These are phyloP conservation scores for Eupsilia transversa DNA, from an alignment of 2,888 invertebrate genomes.

Conservation along the genomic window DNA sequence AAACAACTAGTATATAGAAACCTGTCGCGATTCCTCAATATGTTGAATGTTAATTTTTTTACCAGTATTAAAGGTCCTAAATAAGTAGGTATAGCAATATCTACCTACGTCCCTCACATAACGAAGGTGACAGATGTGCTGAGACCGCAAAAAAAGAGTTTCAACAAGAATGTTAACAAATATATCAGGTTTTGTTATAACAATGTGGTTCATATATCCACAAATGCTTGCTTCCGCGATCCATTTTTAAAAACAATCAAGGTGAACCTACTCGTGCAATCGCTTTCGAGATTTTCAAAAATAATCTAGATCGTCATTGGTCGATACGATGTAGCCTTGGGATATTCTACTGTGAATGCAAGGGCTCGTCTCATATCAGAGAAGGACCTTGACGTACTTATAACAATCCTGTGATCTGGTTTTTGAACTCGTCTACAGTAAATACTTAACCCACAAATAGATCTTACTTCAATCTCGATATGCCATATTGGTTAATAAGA, in stretches of 20 bases:
- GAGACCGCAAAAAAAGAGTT: conserved; percentile 8
- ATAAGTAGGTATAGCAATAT: neutral
- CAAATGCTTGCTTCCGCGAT: conserved; percentile 27
- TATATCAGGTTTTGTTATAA: conserved; percentile 25
- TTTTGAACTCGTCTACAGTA: conserved; percentile 1
- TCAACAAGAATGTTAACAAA: conserved; percentile 13
- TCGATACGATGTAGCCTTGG: conserved; percentile 18
- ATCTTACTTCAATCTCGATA: neutral
- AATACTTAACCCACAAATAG: conserved; percentile 3
- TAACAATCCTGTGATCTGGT: conserved; percentile 18
- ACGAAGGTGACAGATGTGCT: conserved; percentile 13
- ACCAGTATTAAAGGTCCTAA: conserved; percentile 5
- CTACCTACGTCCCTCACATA: neutral
- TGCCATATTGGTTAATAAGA: neutral
- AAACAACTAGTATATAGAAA: neutral
- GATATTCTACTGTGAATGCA: conserved; percentile 8
- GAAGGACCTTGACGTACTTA: conserved; percentile 2
- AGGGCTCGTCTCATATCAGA: conserved; percentile 9
- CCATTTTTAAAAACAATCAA: conserved; percentile 24
- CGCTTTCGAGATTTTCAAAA: neutral
- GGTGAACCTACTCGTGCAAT: neutral
- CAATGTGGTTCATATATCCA: conserved; percentile 4
- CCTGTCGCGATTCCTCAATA: neutral
- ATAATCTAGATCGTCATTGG: conserved; percentile 1
- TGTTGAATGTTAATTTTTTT: conserved; percentile 2